These are phyloP conservation scores for Hyppa rectilinea DNA, from an alignment of 2,888 invertebrate genomes.

Conservation along the genomic window DNA sequence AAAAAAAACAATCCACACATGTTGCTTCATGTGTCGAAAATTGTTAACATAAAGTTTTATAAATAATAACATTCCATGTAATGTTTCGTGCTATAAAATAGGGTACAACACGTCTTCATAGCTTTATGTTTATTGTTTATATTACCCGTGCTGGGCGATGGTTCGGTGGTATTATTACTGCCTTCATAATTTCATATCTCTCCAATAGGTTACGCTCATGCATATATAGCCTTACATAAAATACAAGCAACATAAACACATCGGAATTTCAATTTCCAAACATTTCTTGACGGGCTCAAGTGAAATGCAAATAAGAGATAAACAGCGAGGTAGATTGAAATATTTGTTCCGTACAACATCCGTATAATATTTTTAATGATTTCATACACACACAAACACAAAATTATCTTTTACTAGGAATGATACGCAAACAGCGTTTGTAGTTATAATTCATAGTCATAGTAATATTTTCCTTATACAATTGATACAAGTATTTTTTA, in stretches of 20 bases:
- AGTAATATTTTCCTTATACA: conserved; percentile 53
- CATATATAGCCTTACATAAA: conserved; percentile 68
- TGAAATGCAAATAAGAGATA: conserved; percentile 77
- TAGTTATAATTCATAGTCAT: conserved; percentile 65
- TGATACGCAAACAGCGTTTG: conserved; percentile 65
- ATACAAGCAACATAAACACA: conserved; percentile 64
- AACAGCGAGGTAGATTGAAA: conserved; percentile 83
- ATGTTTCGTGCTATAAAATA: conserved; percentile 33
- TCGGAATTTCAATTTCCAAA: conserved; percentile 64
- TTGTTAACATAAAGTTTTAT: conserved; percentile 55
- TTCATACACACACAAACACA: conserved; percentile 62
- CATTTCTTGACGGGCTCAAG: conserved; percentile 63
- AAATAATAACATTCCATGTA: conserved; percentile 53
- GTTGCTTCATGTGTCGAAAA: conserved; percentile 47
- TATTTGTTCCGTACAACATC: conserved; percentile 73
- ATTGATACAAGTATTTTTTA: conserved; percentile 57
- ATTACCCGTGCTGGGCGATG: conserved; percentile 31
- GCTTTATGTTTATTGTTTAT: conserved; percentile 47
- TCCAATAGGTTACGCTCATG: conserved; percentile 66
- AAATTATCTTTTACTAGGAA: conserved; percentile 70
- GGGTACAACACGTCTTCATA: conserved; percentile 29
- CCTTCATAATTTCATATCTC: conserved; percentile 12
- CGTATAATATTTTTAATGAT: conserved; percentile 54
- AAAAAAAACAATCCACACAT: conserved; percentile 61
- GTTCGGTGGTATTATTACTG: conserved; percentile 48